A percentile compares a stretch with the other conserved stretches of the same genome.
Conservation (phyloP, 1,140 invertebrate genomes). For the Acromyrmex heyeri region DNA sequence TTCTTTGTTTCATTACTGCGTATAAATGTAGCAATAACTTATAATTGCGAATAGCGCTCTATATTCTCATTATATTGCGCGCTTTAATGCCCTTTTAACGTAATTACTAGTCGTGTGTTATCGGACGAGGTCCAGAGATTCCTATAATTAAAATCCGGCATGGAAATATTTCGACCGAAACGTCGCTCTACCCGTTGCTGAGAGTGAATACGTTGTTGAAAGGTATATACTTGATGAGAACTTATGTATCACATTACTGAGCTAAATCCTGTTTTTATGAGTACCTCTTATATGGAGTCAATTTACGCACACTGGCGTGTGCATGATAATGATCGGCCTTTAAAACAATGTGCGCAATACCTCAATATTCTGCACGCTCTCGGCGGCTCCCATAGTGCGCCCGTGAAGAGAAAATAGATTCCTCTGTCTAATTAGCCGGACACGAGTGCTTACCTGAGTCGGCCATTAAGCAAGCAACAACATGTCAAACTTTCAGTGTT, state of each 20-base stretch:
- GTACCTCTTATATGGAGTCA: conserved; percentile 26
- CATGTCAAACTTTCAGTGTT: conserved; percentile 15
- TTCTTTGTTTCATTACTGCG: not conserved
- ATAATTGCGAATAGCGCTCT: not conserved
- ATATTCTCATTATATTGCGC: conserved; percentile 1
- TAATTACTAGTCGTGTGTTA: conserved; percentile 18
- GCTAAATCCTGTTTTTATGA: conserved; percentile 43
- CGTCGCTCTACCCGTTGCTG: not conserved
- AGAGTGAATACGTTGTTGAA: conserved; percentile 35
- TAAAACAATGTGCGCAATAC: conserved; percentile 19
- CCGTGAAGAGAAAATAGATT: conserved; percentile 42
- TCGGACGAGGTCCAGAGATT: conserved; percentile 25
- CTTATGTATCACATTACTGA: conserved; percentile 10
- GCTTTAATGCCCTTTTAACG: conserved; percentile 28
- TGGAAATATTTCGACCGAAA: conserved; percentile 27
- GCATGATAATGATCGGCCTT: conserved; percentile 35
- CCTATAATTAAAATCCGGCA: conserved; percentile 48
- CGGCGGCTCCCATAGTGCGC: not conserved
- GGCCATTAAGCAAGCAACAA: conserved; percentile 22
- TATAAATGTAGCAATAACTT: not conserved
- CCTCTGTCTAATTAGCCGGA: conserved; percentile 32
- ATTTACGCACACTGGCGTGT: conserved; percentile 27
- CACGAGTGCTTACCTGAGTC: conserved; percentile 7
- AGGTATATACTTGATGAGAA: conserved; percentile 28
- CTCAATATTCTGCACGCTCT: conserved; percentile 24